These are phyloP conservation scores for Taenioides sp. DNA, from an alignment of 2,797 vertebrate species.

Conservation along the genomic window DNA sequence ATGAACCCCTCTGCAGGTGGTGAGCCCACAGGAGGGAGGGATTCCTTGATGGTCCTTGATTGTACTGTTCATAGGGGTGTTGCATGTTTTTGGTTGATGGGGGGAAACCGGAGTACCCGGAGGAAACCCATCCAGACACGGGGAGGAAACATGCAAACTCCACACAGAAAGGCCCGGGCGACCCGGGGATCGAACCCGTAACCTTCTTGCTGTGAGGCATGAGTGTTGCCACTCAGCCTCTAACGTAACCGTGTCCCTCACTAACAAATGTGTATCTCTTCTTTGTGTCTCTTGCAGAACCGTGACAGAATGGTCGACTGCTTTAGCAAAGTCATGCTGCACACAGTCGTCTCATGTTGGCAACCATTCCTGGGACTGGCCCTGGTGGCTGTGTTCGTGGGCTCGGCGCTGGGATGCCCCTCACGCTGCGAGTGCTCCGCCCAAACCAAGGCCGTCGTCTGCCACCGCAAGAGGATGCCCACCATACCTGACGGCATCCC, in stretches of 20 bases:
- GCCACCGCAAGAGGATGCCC: slow-evolving; percentile 90
- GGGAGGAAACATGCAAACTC: too few species aligned
- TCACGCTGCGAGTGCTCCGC: slow-evolving; percentile 97
- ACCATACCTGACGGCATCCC: slow-evolving; percentile 95
- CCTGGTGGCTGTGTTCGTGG: slow-evolving; percentile 86
- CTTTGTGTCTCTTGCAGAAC: slow-evolving; percentile 77
- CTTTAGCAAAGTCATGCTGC: slow-evolving; percentile 96
- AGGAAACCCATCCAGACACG: too few species aligned
- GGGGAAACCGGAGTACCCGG: too few species aligned
- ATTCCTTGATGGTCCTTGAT: too few species aligned
- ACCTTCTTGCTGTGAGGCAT: too few species aligned
- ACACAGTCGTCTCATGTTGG: slow-evolving; percentile 91
- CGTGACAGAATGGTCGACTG: slow-evolving; percentile 88
- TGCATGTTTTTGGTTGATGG: too few species aligned
- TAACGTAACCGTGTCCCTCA: neutral
- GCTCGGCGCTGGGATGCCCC: slow-evolving; percentile 88
- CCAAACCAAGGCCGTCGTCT: slow-evolving; percentile 95
- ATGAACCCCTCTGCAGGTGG: too few species aligned
- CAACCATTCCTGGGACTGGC: slow-evolving; percentile 93
- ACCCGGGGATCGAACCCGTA: too few species aligned
- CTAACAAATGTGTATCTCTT: slow-evolving; percentile 24
- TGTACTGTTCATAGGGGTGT: too few species aligned
- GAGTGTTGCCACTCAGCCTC: too few species aligned
- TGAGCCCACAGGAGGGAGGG: too few species aligned
- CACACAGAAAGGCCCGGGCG: too few species aligned